These are phyloP conservation scores for Timandra comae DNA, from an alignment of 2,888 invertebrate species.

Conservation along the genomic window DNA sequence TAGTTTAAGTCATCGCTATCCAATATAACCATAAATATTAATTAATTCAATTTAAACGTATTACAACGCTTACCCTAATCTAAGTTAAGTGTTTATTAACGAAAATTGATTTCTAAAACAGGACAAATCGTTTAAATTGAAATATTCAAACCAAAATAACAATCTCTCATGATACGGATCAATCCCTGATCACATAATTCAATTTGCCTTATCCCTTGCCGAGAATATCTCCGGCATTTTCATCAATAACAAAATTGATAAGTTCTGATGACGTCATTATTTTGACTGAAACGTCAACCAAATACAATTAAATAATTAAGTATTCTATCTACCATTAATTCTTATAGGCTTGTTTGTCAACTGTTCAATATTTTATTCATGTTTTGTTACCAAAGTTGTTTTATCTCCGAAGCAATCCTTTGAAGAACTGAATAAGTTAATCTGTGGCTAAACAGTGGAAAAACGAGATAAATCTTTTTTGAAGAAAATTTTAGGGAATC, in stretches of 20 bases:
- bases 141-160: constrained; percentile 34
- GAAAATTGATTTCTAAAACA: neutral
- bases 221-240: constrained; percentile 51
- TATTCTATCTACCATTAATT: no score
- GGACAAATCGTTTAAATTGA: constrained; percentile 9
- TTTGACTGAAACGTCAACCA: constrained; percentile 4
- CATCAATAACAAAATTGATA: constrained; percentile 53
- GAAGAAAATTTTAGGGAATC: no score
- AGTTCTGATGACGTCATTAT: constrained; percentile 49
- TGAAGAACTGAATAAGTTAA: no score
- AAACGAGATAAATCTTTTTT: no score
- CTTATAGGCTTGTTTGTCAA: no score
- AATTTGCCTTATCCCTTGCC: constrained; percentile 55
- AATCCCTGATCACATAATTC: constrained; percentile 54
- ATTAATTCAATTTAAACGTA: neutral
- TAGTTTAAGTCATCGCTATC: no score
- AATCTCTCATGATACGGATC: constrained; percentile 42
- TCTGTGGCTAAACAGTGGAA: no score
- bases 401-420: no score
- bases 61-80: no score
- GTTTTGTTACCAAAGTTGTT: no score
- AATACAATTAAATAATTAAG: no score
- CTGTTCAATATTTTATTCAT: no score
- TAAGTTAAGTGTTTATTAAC: neutral
- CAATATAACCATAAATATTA: neutral